These are phyloP conservation scores for Pelodiscus sinensis DNA, from an alignment of 2,113 vertebrate genomes.

Conservation along the genomic window DNA sequence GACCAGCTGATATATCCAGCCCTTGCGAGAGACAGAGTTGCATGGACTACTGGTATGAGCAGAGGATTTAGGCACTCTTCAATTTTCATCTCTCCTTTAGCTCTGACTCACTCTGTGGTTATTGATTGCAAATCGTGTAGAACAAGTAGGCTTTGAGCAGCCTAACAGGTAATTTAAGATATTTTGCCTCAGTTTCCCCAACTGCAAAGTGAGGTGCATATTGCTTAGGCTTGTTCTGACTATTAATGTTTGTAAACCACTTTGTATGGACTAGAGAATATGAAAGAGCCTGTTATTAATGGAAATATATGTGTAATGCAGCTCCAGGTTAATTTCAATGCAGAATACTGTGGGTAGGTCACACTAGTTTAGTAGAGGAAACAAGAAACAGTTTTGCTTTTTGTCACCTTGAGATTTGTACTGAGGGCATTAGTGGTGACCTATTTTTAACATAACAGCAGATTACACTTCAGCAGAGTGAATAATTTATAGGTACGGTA, in stretches of 20 bases:
- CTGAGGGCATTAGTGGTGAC: constrained; percentile 53
- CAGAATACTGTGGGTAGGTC: constrained; percentile 7
- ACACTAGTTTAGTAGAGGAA: constrained; percentile 43
- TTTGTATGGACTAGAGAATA: neutral
- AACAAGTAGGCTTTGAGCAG: constrained; percentile 21
- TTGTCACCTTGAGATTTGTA: constrained; percentile 51
- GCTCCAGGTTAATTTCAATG: constrained; percentile 22
- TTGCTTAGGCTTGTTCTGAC: neutral
- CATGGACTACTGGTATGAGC: constrained; percentile 19
- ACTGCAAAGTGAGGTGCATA: neutral
- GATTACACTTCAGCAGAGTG: constrained; percentile 65
- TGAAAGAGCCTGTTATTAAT: neutral
- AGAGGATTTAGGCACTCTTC: constrained; percentile 24
- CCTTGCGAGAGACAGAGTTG: neutral
- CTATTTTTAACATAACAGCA: constrained; percentile 76
- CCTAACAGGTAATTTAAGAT: constrained; percentile 36
- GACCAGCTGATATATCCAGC: constrained; percentile 51
- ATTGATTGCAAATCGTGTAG: constrained; percentile 37
- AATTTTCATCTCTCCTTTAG: constrained; percentile 47
- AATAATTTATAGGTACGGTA: constrained; percentile 78
- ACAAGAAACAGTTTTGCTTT: constrained; percentile 23
- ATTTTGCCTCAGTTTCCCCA: constrained; percentile 15
- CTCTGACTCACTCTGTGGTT: constrained; percentile 52
- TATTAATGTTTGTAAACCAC: constrained; percentile 23
- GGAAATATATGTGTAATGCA: neutral